Percentiles rank a stretch among this genome's conserved stretches.
Conservation (phyloP, 1,140 invertebrate species). For the Ganaspis sp. region DNA sequence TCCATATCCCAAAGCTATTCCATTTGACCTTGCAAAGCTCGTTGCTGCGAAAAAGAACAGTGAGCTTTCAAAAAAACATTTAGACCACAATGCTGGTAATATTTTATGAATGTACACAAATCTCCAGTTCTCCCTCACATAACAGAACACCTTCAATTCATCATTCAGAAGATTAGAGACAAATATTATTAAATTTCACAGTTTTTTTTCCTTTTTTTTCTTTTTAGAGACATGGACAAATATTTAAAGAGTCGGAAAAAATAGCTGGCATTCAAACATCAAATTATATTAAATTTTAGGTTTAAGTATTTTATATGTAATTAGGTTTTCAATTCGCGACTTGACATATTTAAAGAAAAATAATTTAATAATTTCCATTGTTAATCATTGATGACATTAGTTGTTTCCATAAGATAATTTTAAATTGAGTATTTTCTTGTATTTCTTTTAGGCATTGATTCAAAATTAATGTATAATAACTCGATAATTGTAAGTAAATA, state of each 20-base stretch:
- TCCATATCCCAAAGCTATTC: slow-evolving; percentile 38
- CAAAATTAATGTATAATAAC: too few species aligned
- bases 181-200: too few species aligned
- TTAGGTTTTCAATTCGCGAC: neutral
- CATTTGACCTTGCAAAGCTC: slow-evolving; percentile 37
- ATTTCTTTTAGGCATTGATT: too few species aligned
- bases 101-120: too few species aligned
- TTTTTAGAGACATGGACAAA: neutral
- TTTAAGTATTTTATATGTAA: neutral
- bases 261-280: neutral
- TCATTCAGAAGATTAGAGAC: neutral
- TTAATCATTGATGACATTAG: too few species aligned
- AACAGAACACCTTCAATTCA: slow-evolving; percentile 6
- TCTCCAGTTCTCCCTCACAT: neutral
- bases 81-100: neutral
- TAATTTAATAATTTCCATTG: too few species aligned
- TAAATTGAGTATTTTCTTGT: too few species aligned
- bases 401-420: too few species aligned
- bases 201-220: too few species aligned
- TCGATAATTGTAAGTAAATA: too few species aligned
- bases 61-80: slow-evolving; percentile 19
- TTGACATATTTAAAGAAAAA: too few species aligned
- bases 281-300: neutral
- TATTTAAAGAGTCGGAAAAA: neutral
- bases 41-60: slow-evolving; percentile 27